phyloP scores from a whole-genome alignment of 37 sponge, comb jelly and placozoan genomes.

The Agelas oroides region DNA sequence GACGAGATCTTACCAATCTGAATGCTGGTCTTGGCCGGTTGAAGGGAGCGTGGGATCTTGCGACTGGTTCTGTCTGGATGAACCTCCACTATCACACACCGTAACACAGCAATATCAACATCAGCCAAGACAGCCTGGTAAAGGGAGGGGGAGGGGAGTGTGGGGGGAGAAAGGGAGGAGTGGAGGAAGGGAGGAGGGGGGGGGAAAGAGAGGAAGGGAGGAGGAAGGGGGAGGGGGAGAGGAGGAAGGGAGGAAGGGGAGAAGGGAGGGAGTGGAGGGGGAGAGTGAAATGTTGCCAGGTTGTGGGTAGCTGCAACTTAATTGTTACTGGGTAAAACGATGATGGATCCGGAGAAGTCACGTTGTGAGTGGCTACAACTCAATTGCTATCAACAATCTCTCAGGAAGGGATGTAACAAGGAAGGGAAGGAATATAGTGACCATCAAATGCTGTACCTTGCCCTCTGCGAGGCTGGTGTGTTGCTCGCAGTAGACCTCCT shows the following conservation, averaged over 20 bases:
- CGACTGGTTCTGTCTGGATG: conserved; percentile 32
- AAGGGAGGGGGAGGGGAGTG: neutral
- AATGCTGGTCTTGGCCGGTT: conserved; percentile 3
- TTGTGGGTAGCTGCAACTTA: too few relatives aligned
- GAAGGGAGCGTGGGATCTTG: conserved; percentile 19
- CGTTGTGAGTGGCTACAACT: too few relatives aligned
- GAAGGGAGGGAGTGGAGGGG: neutral
- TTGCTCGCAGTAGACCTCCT: conserved; percentile 66
- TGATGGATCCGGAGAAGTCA: too few relatives aligned
- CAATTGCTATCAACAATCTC: too few relatives aligned
- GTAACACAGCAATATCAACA: conserved; percentile 22
- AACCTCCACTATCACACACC: conserved; percentile 43
- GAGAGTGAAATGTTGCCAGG: too few relatives aligned
- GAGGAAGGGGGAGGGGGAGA: too few relatives aligned
- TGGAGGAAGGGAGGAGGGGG: too few relatives aligned
- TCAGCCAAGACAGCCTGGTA: conserved; percentile 11
- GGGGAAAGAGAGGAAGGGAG: too few relatives aligned
- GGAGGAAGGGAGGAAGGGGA: too few relatives aligned
- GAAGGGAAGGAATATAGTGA: too few relatives aligned
- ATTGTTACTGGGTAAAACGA: too few relatives aligned
- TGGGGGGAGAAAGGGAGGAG: neutral
- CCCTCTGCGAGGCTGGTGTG: conserved; percentile 28
- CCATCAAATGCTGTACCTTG: neutral
- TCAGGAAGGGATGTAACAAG: too few relatives aligned
- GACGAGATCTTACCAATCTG: conserved; percentile 43